Evolutionary conservation across 1,140 invertebrate genomes (phyloP).

Genomic region (Danaus plexippus): DNA sequence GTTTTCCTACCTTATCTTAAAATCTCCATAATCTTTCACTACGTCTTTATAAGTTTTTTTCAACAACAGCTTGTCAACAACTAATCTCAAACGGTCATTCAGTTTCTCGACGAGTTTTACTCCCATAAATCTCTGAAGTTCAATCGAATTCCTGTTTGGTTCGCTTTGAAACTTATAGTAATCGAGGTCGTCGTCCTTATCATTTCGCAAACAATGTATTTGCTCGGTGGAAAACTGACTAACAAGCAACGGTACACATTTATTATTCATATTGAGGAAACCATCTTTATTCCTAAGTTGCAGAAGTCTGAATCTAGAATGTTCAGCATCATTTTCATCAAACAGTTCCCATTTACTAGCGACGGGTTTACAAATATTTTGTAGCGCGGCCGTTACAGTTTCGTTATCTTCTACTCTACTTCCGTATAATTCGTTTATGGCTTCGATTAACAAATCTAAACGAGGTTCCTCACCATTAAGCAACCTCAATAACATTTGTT

Average conservation of each 20-base stretch:
- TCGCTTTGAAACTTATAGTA: conserved; percentile 39
- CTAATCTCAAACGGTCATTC: conserved; percentile 44
- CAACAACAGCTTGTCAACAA: conserved; percentile 40
- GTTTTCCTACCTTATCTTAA: conserved; percentile 36
- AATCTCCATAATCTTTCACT: conserved; percentile 43
- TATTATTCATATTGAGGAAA: conserved; percentile 38
- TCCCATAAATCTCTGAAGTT: conserved; percentile 53
- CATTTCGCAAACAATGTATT: conserved; percentile 39
- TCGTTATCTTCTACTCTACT: conserved; percentile 35
- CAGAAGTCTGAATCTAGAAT: conserved; percentile 43
- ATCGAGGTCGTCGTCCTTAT: conserved; percentile 32
- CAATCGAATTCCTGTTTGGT: conserved; percentile 44
- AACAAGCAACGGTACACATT: conserved; percentile 40
- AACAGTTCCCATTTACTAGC: conserved; percentile 22
- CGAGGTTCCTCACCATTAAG: conserved; percentile 35
- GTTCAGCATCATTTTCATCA: conserved; percentile 28
- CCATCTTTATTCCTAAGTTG: conserved; percentile 43
- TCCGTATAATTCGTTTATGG: conserved; percentile 47
- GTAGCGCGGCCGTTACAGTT: conserved; percentile 35
- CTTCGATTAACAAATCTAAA: conserved; percentile 29
- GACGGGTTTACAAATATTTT: conserved; percentile 32
- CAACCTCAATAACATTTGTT: conserved; percentile 36
- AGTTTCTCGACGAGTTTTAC: conserved; percentile 51
- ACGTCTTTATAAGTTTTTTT: conserved; percentile 57
- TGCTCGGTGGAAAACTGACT: conserved; percentile 59